Conservation (phyloP, 2,797 vertebrate species). For the Hoplostethus atlanticus region DNA sequence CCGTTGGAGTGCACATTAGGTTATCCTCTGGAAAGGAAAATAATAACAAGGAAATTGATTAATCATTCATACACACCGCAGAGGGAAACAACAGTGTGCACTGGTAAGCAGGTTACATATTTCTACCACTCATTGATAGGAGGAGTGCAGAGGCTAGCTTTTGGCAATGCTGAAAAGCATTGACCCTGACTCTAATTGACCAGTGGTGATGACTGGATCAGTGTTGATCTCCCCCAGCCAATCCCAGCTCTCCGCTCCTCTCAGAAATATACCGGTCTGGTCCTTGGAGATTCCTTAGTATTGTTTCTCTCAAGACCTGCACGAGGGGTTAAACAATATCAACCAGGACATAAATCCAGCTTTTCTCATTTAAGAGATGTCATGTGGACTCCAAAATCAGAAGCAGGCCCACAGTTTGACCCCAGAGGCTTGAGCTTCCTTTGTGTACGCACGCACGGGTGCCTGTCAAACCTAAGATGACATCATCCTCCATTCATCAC, state of each 20-base stretch:
- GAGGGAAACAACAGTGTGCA: background rate
- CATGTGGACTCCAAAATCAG: slow-evolving; percentile 92
- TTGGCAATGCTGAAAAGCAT: slow-evolving; percentile 31
- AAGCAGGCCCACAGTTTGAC: slow-evolving; percentile 89
- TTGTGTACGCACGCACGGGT: slow-evolving; percentile 85
- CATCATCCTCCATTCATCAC: slow-evolving; percentile 98
- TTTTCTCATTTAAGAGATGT: slow-evolving; percentile 92
- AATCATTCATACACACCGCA: background rate
- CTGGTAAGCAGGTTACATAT: background rate
- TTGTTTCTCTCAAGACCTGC: slow-evolving; percentile 69
- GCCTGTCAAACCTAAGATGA: slow-evolving; percentile 95
- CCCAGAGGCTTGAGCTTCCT: slow-evolving; percentile 89
- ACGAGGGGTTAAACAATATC: slow-evolving; percentile 88
- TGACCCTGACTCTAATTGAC: slow-evolving; percentile 45
- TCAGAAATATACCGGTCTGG: slow-evolving; percentile 34
- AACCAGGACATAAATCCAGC: slow-evolving; percentile 93
- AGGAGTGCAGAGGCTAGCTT: slow-evolving; percentile 11
- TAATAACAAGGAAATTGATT: background rate
- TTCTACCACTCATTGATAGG: background rate
- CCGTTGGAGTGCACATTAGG: slow-evolving; percentile 96
- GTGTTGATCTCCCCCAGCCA: slow-evolving; percentile 54
- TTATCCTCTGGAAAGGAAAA: slow-evolving; percentile 91
- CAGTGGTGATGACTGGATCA: slow-evolving; percentile 25
- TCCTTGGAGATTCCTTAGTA: slow-evolving; percentile 84
- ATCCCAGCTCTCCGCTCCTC: slow-evolving; percentile 24